Conservation (phyloP, 2,797 vertebrate genomes). For the Oreochromis grahami region DNA sequence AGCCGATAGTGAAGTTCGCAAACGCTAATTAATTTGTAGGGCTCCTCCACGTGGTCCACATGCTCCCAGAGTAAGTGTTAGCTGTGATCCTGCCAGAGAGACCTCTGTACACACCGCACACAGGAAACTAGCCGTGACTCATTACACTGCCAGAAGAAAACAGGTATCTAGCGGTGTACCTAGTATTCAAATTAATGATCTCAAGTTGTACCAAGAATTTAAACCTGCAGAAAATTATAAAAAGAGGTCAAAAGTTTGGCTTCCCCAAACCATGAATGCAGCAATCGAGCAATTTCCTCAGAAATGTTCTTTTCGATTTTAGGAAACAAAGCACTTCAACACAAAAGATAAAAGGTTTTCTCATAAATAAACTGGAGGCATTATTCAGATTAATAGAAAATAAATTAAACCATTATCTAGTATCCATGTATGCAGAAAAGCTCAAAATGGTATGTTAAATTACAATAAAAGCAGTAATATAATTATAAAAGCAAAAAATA, state of each 20-base stretch:
- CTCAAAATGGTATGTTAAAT: fast-evolving
- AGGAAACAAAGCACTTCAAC: background rate
- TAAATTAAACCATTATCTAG: background rate
- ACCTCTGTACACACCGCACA: background rate
- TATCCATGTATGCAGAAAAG: background rate
- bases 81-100: background rate
- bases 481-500: background rate
- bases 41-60: background rate
- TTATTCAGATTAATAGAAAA: fast-evolving
- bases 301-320: background rate
- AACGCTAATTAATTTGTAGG: background rate
- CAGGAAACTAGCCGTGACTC: background rate
- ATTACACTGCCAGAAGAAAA: fast-evolving
- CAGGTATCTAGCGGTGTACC: fast-evolving
- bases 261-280: fast-evolving
- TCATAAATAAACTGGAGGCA: background rate
- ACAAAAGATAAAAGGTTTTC: background rate
- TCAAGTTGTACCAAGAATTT: background rate
- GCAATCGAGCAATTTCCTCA: background rate
- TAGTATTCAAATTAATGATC: background rate
- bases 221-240: background rate
- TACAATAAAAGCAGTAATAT: background rate
- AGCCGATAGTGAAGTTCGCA: background rate
- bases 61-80: background rate
- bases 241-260: background rate